Conservation (phyloP, 2,888 invertebrate genomes). For the Morinoia aosen region DNA sequence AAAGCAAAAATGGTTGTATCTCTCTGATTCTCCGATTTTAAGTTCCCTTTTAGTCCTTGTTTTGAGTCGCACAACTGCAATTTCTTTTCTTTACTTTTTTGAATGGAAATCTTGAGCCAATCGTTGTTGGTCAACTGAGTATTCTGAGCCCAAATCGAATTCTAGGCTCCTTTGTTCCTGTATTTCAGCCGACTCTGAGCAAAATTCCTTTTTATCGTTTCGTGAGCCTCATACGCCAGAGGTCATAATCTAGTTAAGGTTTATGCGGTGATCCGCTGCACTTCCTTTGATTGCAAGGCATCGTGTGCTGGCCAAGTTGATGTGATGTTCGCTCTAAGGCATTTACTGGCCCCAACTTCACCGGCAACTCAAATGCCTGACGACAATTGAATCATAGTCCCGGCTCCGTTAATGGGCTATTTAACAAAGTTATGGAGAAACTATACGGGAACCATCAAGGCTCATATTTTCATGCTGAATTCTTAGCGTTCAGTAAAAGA, state of each 20-base stretch:
- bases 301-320: not conserved
- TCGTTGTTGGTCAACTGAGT: not conserved
- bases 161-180: not conserved
- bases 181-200: not conserved
- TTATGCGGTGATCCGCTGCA: constrained; percentile 23
- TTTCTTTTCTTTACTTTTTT: not conserved
- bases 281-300: constrained; percentile 45
- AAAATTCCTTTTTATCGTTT: constrained; percentile 8
- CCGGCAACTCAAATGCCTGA: not conserved
- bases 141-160: not conserved
- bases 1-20: too few species aligned
- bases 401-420: not conserved
- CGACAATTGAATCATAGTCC: not conserved
- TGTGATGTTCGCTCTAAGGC: not conserved
- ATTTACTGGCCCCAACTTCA: not conserved
- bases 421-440: not conserved
- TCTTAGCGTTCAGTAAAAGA: not conserved
- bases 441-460: not conserved
- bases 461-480: not conserved
- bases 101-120: not conserved
- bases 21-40: too few species aligned
- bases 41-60: too few species aligned
- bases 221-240: not conserved
- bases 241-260: constrained; percentile 46
- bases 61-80: not conserved